These are phyloP conservation scores for Steatocranus sp. DNA, from an alignment of 2,797 vertebrate species.

Conservation along the genomic window DNA sequence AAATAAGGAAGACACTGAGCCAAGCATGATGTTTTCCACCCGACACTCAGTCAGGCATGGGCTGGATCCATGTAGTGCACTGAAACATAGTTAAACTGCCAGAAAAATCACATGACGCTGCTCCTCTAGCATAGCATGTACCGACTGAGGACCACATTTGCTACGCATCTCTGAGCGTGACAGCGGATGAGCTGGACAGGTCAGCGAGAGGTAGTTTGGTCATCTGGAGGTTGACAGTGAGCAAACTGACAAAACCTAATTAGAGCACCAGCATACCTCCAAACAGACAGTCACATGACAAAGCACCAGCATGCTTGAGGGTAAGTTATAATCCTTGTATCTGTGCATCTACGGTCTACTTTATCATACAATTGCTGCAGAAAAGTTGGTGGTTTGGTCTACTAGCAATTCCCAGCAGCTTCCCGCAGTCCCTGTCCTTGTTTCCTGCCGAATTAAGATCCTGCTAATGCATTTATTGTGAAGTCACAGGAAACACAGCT, in stretches of 20 bases:
- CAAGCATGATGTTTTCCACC: slow-evolving; percentile 21
- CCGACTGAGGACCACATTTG: slow-evolving; percentile 22
- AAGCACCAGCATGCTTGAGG: background rate
- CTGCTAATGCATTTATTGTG: background rate
- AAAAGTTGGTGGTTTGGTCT: background rate
- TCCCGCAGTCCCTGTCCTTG: background rate
- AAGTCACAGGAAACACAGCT: background rate
- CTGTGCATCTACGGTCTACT: background rate
- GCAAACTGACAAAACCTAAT: background rate
- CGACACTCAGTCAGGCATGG: background rate
- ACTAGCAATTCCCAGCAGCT: background rate
- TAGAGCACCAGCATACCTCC: background rate
- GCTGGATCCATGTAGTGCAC: background rate
- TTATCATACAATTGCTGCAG: background rate
- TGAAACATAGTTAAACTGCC: slow-evolving; percentile 13
- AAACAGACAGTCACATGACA: background rate
- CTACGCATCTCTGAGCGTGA: slow-evolving; percentile 38
- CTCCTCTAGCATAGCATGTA: slow-evolving; percentile 38
- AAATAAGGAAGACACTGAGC: slow-evolving; percentile 32
- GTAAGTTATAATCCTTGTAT: background rate
- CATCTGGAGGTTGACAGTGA: background rate
- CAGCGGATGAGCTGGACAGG: background rate
- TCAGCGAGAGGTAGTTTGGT: background rate
- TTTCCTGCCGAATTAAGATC: background rate
- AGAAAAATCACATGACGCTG: slow-evolving; percentile 37